These are phyloP conservation scores for Leucophenga varia DNA, from an alignment of 1,140 invertebrate genomes.

Conservation along the genomic window DNA sequence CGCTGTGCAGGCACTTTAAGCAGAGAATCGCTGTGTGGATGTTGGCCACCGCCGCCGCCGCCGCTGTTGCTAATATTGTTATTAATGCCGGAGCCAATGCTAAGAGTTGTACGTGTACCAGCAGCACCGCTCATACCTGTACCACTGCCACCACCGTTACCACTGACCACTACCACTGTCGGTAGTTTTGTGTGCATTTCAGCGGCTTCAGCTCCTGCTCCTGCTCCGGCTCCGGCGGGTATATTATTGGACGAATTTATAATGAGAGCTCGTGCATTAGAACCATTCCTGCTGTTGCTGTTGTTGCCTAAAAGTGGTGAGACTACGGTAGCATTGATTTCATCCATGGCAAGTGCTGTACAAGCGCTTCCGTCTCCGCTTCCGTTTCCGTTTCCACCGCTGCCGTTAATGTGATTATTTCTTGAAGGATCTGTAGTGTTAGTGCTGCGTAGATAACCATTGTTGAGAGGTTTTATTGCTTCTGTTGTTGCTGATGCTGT, in stretches of 20 bases:
- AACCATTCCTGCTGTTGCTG: slow-evolving; percentile 1
- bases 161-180: slow-evolving; percentile 44
- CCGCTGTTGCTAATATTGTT: slow-evolving; percentile 2
- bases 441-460: slow-evolving; percentile 41
- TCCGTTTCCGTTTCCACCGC: too few species aligned
- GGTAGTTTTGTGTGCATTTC: slow-evolving; percentile 38
- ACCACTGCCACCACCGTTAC: slow-evolving; percentile 31
- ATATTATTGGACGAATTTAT: too few species aligned
- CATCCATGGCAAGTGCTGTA: slow-evolving; percentile 22
- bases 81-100: slow-evolving; percentile 4
- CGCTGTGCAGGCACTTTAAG: slow-evolving; percentile 45
- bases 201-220: slow-evolving; percentile 12
- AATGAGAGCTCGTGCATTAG: too few species aligned
- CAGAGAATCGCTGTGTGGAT: slow-evolving; percentile 38
- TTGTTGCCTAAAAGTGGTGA: slow-evolving; percentile 30
- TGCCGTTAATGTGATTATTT: too few species aligned
- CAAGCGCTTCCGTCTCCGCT: neutral
- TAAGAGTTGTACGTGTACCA: slow-evolving; percentile 1
- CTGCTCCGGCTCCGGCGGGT: slow-evolving; percentile 7
- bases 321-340: slow-evolving; percentile 32
- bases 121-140: slow-evolving; percentile 1
- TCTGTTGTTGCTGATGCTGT: too few species aligned
- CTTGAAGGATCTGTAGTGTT: neutral
- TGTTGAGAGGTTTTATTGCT: slow-evolving; percentile 27
- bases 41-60: neutral